These are phyloP conservation scores for Bubo scandiacus DNA, from an alignment of 2,113 vertebrate species.

Conservation along the genomic window DNA sequence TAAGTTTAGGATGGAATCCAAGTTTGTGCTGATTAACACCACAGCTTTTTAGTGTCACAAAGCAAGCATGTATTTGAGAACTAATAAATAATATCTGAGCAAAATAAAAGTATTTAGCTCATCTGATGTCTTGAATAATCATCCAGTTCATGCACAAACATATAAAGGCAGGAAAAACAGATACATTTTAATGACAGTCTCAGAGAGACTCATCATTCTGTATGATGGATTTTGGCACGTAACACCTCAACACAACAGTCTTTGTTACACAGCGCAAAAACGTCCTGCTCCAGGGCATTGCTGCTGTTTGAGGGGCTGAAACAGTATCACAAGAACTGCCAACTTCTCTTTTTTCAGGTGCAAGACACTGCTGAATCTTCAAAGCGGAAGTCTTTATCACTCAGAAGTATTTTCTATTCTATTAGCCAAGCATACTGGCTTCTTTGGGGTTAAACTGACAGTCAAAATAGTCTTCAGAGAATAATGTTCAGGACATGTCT, in stretches of 20 bases:
- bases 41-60: background rate
- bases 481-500: background rate
- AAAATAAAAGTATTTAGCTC: conserved; percentile 31
- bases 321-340: background rate
- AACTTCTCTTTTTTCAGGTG: background rate
- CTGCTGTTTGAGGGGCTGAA: background rate
- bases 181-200: conserved; percentile 13
- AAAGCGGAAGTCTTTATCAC: background rate
- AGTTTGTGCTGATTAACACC: background rate
- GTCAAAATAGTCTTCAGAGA: background rate
- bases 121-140: conserved; percentile 25
- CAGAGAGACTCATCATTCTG: background rate
- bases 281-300: background rate
- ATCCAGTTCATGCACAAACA: conserved; percentile 9
- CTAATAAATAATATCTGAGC: conserved; percentile 45
- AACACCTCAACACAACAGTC: background rate
- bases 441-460: background rate
- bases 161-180: conserved; percentile 5
- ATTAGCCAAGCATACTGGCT: background rate
- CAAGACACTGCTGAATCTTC: background rate
- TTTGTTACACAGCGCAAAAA: background rate
- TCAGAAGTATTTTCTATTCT: background rate
- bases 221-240: background rate
- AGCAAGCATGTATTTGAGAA: background rate
- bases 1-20: background rate